Evolutionary conservation across 2,888 invertebrate genomes (phyloP).

Genomic region (Leucozona laternaria): DNA sequence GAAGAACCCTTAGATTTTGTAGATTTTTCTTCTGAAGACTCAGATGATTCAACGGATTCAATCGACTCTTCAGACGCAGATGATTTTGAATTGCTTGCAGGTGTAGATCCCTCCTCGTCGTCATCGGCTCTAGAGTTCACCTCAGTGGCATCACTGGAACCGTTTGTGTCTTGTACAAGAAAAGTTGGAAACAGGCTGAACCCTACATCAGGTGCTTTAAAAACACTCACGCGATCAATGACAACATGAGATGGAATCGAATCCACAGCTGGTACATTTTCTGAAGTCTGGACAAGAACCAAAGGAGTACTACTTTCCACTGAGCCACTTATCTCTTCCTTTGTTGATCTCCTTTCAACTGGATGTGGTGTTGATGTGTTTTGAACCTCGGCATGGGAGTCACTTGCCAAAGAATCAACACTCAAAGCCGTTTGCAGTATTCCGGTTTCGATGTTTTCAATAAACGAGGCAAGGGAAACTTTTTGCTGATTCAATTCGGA

Average conservation of each 20-base stretch:
- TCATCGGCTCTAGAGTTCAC: constrained; percentile 4
- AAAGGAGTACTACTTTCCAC: constrained; percentile 26
- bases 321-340: not conserved
- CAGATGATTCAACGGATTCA: constrained; percentile 20
- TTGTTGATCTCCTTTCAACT: constrained; percentile 54
- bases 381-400: constrained; percentile 76
- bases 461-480: constrained; percentile 80
- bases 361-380: constrained; percentile 74
- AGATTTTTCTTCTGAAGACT: constrained; percentile 5
- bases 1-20: not conserved
- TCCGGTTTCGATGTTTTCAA: constrained; percentile 80
- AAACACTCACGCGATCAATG: constrained; percentile 80
- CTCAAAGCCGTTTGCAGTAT: constrained; percentile 80
- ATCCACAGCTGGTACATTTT: constrained; percentile 77
- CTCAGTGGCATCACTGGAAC: constrained; percentile 29
- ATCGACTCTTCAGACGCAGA: constrained; percentile 26
- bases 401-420: constrained; percentile 77
- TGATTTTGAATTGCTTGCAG: not conserved
- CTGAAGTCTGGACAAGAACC: constrained; percentile 78
- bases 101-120: not conserved
- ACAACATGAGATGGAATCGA: constrained; percentile 79
- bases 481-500: constrained; percentile 77
- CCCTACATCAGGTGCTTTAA: constrained; percentile 51
- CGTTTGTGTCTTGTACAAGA: constrained; percentile 68
- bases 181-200: constrained; percentile 55